Conservation (phyloP, 1,140 invertebrate species). For the Paralvinella palmiformis region DNA sequence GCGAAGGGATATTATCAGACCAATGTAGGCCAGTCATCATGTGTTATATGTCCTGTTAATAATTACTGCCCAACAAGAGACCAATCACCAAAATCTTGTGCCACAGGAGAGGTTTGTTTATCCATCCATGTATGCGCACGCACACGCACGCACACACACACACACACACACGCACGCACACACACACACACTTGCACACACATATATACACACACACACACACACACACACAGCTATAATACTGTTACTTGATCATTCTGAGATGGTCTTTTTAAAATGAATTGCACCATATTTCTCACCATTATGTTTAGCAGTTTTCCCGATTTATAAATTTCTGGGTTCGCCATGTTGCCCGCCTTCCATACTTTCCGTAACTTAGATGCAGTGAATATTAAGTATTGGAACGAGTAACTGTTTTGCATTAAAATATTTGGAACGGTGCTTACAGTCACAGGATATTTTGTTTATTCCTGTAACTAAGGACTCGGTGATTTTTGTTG, state of each 20-base stretch:
- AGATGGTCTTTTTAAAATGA: too few species aligned
- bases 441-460: constrained; percentile 6
- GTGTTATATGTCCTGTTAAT: not conserved
- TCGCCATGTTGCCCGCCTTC: too few species aligned
- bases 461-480: too few species aligned
- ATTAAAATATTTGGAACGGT: constrained; percentile 7
- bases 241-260: too few species aligned
- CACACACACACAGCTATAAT: not conserved
- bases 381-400: not conserved
- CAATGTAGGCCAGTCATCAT: not conserved
- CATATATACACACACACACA: not conserved
- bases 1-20: not conserved
- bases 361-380: too few species aligned
- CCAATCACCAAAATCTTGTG: not conserved
- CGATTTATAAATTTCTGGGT: too few species aligned
- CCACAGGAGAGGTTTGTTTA: constrained; percentile 28
- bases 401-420: not conserved
- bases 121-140: constrained; percentile 25
- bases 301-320: too few species aligned
- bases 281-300: too few species aligned
- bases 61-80: not conserved
- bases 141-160: constrained; percentile 27
- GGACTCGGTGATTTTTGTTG: constrained; percentile 1
- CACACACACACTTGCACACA: not conserved
- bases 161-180: not conserved